Conservation (phyloP, 2,113 vertebrate species). For the Datnioides undecimradiatus region DNA sequence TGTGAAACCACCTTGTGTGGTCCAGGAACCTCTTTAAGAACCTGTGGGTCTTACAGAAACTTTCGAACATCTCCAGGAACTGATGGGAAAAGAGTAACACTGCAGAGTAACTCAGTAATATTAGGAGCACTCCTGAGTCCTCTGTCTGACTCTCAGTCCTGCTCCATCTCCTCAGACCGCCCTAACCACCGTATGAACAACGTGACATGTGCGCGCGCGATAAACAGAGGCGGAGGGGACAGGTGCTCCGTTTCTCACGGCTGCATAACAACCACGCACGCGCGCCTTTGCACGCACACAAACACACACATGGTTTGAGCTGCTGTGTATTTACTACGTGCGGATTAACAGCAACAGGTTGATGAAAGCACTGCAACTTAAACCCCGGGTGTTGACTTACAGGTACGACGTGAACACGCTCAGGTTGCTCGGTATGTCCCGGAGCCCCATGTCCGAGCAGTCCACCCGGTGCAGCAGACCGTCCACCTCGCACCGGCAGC, state of each 20-base stretch:
- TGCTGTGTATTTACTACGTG: not conserved
- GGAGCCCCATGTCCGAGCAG: conserved; percentile 75
- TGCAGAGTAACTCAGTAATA: too few relatives aligned
- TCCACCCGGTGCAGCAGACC: conserved; percentile 71
- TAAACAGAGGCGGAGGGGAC: conserved; percentile 32
- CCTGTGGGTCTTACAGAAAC: too few relatives aligned
- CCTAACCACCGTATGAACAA: not conserved
- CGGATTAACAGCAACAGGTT: conserved; percentile 26
- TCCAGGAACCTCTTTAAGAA: not conserved
- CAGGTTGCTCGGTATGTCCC: conserved; percentile 63
- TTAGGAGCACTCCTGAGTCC: too few relatives aligned
- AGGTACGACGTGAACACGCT: conserved; percentile 76
- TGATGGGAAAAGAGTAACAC: too few relatives aligned
- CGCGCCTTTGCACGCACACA: not conserved
- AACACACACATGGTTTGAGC: not conserved
- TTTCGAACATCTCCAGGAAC: not conserved
- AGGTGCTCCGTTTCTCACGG: conserved; percentile 68
- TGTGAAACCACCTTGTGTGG: not conserved
- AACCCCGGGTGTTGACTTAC: conserved; percentile 50
- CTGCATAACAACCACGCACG: not conserved
- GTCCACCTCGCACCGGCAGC: conserved; percentile 73
- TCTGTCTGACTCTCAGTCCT: not conserved
- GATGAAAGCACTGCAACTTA: not conserved
- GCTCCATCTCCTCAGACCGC: too few relatives aligned
- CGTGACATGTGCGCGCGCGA: not conserved